Evolutionary conservation across 2,113 vertebrate species (phyloP).

Genomic region (Prinia subflava): DNA sequence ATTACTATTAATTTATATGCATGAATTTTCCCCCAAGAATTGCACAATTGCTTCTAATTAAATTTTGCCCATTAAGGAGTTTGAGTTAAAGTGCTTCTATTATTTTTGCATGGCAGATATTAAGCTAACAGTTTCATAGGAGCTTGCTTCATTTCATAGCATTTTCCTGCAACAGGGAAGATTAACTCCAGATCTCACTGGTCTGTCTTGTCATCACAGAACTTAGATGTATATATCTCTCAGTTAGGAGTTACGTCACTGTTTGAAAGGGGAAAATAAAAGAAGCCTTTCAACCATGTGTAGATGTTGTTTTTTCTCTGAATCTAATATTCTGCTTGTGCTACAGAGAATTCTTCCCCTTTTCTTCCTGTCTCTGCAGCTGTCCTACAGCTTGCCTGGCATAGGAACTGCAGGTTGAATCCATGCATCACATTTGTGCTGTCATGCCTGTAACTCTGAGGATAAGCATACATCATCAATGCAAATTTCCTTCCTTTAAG

Average conservation of each 20-base stretch:
- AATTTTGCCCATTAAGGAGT: background rate
- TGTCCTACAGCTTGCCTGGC: background rate
- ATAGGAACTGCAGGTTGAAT: background rate
- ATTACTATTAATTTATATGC: conserved; percentile 8
- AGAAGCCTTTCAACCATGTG: background rate
- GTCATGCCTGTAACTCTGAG: background rate
- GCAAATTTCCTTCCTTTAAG: conserved; percentile 18
- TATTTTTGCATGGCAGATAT: conserved; percentile 50
- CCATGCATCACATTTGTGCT: background rate
- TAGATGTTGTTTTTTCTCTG: background rate
- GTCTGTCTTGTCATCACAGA: conserved; percentile 19
- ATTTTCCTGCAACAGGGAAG: conserved; percentile 13
- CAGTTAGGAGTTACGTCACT: background rate
- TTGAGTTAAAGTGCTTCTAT: conserved; percentile 29
- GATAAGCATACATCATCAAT: background rate
- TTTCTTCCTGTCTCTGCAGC: background rate
- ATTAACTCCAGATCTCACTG: conserved; percentile 43
- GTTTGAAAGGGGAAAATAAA: background rate
- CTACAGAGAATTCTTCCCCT: background rate
- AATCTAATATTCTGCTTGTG: background rate
- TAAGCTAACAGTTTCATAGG: conserved; percentile 38
- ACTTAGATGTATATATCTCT: background rate
- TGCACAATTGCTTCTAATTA: conserved; percentile 52
- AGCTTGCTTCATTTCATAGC: conserved; percentile 11
- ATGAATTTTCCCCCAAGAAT: conserved; percentile 11